These are phyloP conservation scores for Neotragus moschatus DNA, from an alignment of 2,113 vertebrate species.

Conservation along the genomic window DNA sequence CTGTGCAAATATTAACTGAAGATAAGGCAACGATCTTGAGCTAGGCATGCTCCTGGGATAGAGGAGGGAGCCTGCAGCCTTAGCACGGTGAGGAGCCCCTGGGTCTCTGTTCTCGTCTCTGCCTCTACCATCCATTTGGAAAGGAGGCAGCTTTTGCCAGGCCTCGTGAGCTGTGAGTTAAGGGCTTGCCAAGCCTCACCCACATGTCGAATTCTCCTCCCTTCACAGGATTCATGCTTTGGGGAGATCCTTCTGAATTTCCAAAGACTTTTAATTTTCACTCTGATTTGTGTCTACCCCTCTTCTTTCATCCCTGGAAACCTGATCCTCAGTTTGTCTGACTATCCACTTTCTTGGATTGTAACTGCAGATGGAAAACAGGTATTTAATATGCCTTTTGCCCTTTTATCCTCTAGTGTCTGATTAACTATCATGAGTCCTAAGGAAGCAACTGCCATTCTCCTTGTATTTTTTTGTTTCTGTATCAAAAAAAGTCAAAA, in stretches of 20 bases:
- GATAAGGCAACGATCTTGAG: conserved; percentile 20
- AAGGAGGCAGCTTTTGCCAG: background rate
- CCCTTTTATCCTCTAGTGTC: background rate
- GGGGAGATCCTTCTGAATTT: conserved; percentile 46
- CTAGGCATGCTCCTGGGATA: background rate
- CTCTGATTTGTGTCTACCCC: conserved; percentile 47
- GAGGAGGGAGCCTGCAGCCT: background rate
- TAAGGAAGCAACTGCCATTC: background rate
- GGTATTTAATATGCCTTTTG: conserved; percentile 59
- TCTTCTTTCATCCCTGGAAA: conserved; percentile 48
- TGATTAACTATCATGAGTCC: background rate
- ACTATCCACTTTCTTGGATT: conserved; percentile 46
- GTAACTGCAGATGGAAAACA: conserved; percentile 52
- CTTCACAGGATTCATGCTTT: background rate
- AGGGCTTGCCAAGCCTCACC: background rate
- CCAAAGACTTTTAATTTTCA: conserved; percentile 46
- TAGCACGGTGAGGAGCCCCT: background rate
- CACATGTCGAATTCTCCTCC: background rate
- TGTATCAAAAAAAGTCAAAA: conserved; percentile 34
- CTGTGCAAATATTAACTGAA: background rate
- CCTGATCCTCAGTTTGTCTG: conserved; percentile 19
- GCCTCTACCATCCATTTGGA: background rate
- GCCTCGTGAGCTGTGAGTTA: background rate
- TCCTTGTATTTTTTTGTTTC: conserved; percentile 49
- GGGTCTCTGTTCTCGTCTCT: background rate